phyloP scores from a whole-genome alignment of 2,888 invertebrate genomes.

The Cantharis flavilabris region DNA sequence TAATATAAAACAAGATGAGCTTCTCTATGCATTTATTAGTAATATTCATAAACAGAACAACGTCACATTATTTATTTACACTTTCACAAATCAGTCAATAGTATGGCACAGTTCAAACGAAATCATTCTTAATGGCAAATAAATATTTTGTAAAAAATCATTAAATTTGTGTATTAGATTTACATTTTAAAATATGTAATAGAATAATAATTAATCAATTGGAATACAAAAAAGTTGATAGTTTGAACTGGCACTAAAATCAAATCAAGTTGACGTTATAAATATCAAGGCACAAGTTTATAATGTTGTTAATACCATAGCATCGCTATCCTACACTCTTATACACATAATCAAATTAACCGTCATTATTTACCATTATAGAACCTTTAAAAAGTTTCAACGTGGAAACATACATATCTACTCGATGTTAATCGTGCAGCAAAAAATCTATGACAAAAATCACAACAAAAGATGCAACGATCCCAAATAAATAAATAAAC shows the following conservation, averaged over 20 bases:
- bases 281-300: slow-evolving; percentile 25
- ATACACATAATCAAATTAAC: slow-evolving; percentile 10
- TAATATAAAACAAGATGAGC: neutral
- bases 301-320: slow-evolving; percentile 17
- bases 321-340: slow-evolving; percentile 18
- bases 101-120: neutral
- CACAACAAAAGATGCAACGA: slow-evolving; percentile 23
- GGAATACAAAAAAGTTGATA: neutral
- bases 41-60: slow-evolving; percentile 24
- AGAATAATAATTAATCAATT: neutral
- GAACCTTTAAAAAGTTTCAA: neutral
- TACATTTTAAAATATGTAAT: neutral
- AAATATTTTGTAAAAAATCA: neutral
- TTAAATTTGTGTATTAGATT: neutral
- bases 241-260: neutral
- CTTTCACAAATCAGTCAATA: slow-evolving; percentile 17
- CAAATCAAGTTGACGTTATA: slow-evolving; percentile 6
- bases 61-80: slow-evolving; percentile 18
- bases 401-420: neutral
- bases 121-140: neutral
- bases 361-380: neutral
- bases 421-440: neutral
- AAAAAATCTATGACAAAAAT: slow-evolving; percentile 15
- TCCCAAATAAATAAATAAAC: slow-evolving; percentile 21
- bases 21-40: slow-evolving; percentile 19